phyloP scores from a whole-genome alignment of 2,888 invertebrate genomes.

The Cremastinae sp. region DNA sequence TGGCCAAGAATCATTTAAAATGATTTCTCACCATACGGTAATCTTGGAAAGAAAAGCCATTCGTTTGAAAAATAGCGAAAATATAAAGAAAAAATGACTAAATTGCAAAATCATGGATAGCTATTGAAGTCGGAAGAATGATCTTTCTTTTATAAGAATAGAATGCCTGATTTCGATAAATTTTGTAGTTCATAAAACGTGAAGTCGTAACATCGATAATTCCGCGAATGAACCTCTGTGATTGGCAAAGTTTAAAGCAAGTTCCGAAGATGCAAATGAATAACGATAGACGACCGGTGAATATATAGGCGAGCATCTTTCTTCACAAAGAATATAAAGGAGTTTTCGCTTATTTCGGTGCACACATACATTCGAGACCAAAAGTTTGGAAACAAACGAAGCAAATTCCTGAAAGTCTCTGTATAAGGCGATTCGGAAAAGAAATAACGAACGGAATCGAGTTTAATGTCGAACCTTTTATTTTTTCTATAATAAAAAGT shows the following conservation, averaged over 20 bases:
- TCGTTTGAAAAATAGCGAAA: not conserved
- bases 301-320: conserved; percentile 26
- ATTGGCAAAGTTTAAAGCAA: conserved; percentile 5
- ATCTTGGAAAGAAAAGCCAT: not conserved
- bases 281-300: conserved; percentile 3
- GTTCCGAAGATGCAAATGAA: conserved; percentile 28
- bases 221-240: not conserved
- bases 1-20: conserved; percentile 20
- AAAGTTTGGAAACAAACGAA: too few species aligned
- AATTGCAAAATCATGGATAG: not conserved
- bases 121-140: too few species aligned
- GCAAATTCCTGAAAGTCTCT: too few species aligned
- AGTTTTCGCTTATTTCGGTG: not conserved
- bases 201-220: not conserved
- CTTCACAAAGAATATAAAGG: conserved; percentile 27
- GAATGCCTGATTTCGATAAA: too few species aligned
- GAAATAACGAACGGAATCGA: too few species aligned
- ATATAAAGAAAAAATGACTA: not conserved
- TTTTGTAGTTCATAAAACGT: not conserved
- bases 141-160: not conserved
- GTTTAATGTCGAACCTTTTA: too few species aligned
- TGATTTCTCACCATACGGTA: not conserved
- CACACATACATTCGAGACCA: too few species aligned
- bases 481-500: too few species aligned
- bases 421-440: too few species aligned